Percentiles rank a stretch among this genome's conserved stretches.
Evolutionary conservation across 92 coral and sea anemone species (phyloP).

Genomic region (Virgularia gustaviana): DNA sequence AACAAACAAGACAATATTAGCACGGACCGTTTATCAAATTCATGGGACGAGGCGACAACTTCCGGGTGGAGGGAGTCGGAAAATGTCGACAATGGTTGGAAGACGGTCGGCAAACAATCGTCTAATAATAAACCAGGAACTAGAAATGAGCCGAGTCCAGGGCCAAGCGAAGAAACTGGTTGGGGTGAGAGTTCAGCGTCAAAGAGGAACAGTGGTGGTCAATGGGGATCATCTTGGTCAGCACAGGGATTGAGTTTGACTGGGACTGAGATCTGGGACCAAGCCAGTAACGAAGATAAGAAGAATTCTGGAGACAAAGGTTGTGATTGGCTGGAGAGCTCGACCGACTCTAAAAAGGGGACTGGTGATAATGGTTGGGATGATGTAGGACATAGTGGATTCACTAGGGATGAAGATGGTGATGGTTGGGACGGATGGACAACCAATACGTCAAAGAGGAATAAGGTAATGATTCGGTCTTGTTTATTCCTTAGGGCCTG

Average conservation of each 20-base stretch:
- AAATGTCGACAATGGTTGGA: conserved; percentile 17
- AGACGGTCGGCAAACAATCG: conserved; percentile 27
- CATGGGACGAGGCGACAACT: conserved; percentile 66
- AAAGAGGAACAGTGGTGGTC: conserved; percentile 26
- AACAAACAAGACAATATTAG: neutral
- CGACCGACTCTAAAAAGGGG: conserved; percentile 51
- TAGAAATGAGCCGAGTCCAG: conserved; percentile 5
- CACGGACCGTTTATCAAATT: conserved; percentile 19
- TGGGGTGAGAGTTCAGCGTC: conserved; percentile 71
- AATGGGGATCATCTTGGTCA: conserved; percentile 66
- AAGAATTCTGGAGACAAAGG: conserved; percentile 65
- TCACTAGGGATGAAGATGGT: conserved; percentile 54
- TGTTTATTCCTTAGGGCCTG: neutral
- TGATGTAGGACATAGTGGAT: conserved; percentile 40
- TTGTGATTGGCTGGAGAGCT: conserved; percentile 69
- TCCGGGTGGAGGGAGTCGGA: conserved; percentile 61
- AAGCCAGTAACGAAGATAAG: conserved; percentile 32
- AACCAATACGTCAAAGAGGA: conserved; percentile 77
- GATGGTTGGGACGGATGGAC: conserved; percentile 94
- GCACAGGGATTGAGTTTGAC: conserved; percentile 59
- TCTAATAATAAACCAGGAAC: conserved; percentile 17
- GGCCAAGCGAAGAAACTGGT: conserved; percentile 56
- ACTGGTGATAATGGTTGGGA: conserved; percentile 58
- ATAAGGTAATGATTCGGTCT: conserved; percentile 62
- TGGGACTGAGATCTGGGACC: conserved; percentile 41